Conservation (phyloP, 2,797 vertebrate genomes). For the Chelon labrosus region DNA sequence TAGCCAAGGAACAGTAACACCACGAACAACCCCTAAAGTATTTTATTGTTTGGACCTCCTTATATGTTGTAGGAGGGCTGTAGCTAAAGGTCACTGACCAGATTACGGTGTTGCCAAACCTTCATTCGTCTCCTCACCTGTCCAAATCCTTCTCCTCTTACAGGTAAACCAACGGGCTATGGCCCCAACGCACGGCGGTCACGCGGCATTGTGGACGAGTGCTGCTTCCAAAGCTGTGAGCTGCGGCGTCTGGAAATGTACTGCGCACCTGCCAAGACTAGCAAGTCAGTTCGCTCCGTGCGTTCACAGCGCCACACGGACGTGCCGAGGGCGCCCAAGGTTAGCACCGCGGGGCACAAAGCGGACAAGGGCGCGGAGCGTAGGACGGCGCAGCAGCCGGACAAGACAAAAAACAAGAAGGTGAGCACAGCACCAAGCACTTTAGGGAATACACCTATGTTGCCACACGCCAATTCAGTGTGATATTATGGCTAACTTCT, state of each 20-base stretch:
- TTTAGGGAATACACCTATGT: not conserved
- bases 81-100: not conserved
- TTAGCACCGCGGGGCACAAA: conserved; percentile 80
- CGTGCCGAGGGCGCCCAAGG: conserved; percentile 93
- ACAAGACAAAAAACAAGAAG: conserved; percentile 85
- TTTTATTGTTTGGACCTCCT: no score
- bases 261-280: conserved; percentile 94
- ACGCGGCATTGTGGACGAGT: conserved; percentile 98
- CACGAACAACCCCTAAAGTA: no score
- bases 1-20: no score
- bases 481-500: not conserved
- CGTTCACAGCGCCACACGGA: conserved; percentile 97
- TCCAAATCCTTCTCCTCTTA: conserved; percentile 27
- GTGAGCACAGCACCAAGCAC: conserved; percentile 67
- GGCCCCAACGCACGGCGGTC: conserved; percentile 92
- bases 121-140: not conserved
- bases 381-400: conserved; percentile 77
- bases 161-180: conserved; percentile 97
- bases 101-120: no score
- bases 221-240: conserved; percentile 99
- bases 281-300: conserved; percentile 92
- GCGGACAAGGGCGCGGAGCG: conserved; percentile 79
- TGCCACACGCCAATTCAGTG: not conserved
- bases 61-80: not conserved
- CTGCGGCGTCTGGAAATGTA: conserved; percentile 98